Evolutionary conservation across 1,140 invertebrate genomes (phyloP).

Genomic region (Euura lappo): DNA sequence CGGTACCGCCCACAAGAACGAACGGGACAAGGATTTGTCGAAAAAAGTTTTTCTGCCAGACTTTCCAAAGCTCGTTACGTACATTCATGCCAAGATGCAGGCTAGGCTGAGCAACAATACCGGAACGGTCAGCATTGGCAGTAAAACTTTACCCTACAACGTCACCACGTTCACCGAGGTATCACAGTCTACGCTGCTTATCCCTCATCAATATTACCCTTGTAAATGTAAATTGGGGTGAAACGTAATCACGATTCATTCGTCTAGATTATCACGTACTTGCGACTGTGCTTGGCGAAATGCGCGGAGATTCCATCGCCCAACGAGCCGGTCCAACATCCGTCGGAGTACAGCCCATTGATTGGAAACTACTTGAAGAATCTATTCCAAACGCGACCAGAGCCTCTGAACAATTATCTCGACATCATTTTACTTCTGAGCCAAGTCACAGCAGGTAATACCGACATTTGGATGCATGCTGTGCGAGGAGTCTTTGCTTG

Average conservation of each 20-base stretch:
- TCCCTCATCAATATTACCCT: not conserved
- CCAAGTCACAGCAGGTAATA: conserved; percentile 65
- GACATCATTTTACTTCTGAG: conserved; percentile 70
- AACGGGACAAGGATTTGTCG: conserved; percentile 44
- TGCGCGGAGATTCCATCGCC: conserved; percentile 58
- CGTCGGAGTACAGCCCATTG: conserved; percentile 67
- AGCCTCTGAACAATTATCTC: conserved; percentile 68
- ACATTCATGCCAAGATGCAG: conserved; percentile 70
- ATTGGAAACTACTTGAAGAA: conserved; percentile 65
- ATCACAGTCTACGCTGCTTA: conserved; percentile 19
- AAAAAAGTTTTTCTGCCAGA: conserved; percentile 50
- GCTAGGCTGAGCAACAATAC: conserved; percentile 62
- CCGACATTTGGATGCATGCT: too few species aligned
- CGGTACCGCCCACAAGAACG: conserved; percentile 62
- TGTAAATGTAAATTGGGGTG: not conserved
- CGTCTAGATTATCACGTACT: conserved; percentile 77
- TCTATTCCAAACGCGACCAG: conserved; percentile 58
- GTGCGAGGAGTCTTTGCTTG: not conserved
- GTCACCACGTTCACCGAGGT: conserved; percentile 61
- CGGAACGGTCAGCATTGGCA: conserved; percentile 62
- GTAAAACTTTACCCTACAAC: conserved; percentile 63
- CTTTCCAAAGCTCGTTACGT: conserved; percentile 69
- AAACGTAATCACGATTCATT: conserved; percentile 7
- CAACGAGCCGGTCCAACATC: conserved; percentile 62
- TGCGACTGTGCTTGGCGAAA: conserved; percentile 74